phyloP scores from a whole-genome alignment of 2,113 vertebrate species.

The Calypte anna region DNA sequence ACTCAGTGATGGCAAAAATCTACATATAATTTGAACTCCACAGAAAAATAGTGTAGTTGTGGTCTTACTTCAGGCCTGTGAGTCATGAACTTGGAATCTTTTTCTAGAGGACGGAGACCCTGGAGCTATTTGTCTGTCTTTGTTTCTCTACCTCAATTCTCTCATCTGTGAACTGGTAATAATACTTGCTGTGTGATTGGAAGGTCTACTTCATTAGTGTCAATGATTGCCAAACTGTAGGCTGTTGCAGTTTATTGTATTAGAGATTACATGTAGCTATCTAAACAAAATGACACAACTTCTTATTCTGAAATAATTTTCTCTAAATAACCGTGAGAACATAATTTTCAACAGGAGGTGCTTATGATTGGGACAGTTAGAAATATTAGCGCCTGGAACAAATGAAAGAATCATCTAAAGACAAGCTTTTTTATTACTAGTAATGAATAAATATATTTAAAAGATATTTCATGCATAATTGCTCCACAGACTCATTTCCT shows the following conservation, averaged over 20 bases:
- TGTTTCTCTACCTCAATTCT: neutral
- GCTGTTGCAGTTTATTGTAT: neutral
- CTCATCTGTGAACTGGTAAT: constrained; percentile 14
- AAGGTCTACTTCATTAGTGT: constrained; percentile 29
- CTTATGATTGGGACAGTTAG: constrained; percentile 51
- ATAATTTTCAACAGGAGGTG: constrained; percentile 64
- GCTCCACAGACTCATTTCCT: constrained; percentile 42
- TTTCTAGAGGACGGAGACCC: neutral
- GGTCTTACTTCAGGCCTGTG: neutral
- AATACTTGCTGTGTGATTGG: constrained; percentile 2
- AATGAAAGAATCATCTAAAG: constrained; percentile 63
- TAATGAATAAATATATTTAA: constrained; percentile 64
- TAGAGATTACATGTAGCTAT: constrained; percentile 22
- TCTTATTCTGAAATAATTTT: constrained; percentile 58
- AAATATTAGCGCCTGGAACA: constrained; percentile 66
- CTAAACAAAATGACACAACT: constrained; percentile 25
- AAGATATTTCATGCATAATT: constrained; percentile 63
- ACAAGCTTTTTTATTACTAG: constrained; percentile 57
- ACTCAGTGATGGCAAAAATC: neutral
- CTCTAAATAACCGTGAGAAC: constrained; percentile 55
- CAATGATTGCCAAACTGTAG: neutral
- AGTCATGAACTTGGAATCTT: neutral
- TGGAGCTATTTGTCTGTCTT: neutral
- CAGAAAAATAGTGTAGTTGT: neutral
- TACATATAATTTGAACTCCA: neutral